Conservation (phyloP, 2,888 invertebrate genomes). For the Drosophila rubida region DNA sequence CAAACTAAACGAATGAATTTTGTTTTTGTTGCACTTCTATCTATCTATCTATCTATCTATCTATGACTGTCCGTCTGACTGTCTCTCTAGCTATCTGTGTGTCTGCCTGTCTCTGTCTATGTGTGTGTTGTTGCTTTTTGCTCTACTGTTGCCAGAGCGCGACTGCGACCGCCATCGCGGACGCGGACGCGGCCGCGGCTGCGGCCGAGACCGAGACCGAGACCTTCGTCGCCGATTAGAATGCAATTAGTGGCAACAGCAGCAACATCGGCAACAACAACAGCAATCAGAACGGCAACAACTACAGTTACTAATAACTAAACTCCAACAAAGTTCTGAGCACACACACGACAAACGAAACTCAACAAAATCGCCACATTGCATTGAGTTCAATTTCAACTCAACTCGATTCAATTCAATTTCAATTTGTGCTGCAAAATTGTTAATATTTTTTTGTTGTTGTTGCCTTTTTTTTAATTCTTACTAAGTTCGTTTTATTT, state of each 20-base stretch:
- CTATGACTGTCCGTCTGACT: constrained; percentile 11
- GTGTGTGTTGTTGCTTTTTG: constrained; percentile 11
- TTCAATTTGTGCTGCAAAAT: constrained; percentile 27
- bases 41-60: constrained; percentile 26
- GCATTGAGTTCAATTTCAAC: constrained; percentile 54
- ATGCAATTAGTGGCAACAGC: constrained; percentile 73
- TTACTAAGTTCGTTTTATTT: constrained; percentile 34
- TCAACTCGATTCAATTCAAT: constrained; percentile 38
- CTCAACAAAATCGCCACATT: constrained; percentile 24
- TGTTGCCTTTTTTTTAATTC: constrained; percentile 22
- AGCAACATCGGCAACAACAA: constrained; percentile 24
- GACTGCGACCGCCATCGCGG: constrained; percentile 47
- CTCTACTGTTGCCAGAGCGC: constrained; percentile 52
- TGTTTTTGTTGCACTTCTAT: constrained; percentile 60
- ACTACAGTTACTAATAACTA: constrained; percentile 21
- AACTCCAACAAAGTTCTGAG: constrained; percentile 53
- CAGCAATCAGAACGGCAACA: constrained; percentile 8
- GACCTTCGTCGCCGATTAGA: constrained; percentile 76
- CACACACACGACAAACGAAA: constrained; percentile 27
- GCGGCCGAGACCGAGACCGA: constrained; percentile 55
- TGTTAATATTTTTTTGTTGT: constrained; percentile 34
- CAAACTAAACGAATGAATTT: constrained; percentile 60
- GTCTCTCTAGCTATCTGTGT: constrained; percentile 24
- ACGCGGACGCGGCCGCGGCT: background rate
- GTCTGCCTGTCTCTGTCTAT: background rate